phyloP scores from a whole-genome alignment of 2,888 invertebrate genomes.

The Agrochola lychnidis region DNA sequence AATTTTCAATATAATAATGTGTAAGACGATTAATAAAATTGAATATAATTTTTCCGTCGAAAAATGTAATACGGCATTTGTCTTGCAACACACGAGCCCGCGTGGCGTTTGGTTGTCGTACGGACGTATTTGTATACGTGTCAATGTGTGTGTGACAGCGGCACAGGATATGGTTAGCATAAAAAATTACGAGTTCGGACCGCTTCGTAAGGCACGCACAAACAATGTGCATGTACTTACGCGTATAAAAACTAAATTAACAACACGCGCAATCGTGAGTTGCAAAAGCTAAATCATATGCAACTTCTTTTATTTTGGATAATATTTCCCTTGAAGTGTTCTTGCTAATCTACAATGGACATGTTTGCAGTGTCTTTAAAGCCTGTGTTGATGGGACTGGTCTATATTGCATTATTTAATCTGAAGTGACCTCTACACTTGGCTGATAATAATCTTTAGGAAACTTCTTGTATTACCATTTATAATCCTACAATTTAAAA shows the following conservation, averaged over 20 bases:
- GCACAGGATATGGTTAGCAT: neutral
- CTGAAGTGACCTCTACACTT: neutral
- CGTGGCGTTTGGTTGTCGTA: neutral
- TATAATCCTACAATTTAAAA: neutral
- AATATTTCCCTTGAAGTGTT: neutral
- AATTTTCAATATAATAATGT: neutral
- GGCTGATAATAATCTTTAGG: neutral
- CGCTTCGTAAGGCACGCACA: neutral
- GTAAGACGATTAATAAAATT: neutral
- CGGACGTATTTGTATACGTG: neutral
- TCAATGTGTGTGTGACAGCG: no score
- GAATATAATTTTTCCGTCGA: neutral
- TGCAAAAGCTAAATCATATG: neutral
- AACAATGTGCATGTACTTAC: neutral
- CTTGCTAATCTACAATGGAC: neutral
- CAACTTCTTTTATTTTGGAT: neutral
- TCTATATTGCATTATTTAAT: neutral
- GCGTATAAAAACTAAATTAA: no score
- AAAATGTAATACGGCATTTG: neutral
- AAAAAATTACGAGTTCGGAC: neutral
- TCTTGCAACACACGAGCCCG: neutral
- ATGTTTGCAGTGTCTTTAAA: neutral
- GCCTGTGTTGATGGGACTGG: neutral
- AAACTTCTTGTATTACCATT: neutral
- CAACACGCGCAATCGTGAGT: no score